phyloP scores from a whole-genome alignment of 2,113 vertebrate species.

The Glaucomys volans region DNA sequence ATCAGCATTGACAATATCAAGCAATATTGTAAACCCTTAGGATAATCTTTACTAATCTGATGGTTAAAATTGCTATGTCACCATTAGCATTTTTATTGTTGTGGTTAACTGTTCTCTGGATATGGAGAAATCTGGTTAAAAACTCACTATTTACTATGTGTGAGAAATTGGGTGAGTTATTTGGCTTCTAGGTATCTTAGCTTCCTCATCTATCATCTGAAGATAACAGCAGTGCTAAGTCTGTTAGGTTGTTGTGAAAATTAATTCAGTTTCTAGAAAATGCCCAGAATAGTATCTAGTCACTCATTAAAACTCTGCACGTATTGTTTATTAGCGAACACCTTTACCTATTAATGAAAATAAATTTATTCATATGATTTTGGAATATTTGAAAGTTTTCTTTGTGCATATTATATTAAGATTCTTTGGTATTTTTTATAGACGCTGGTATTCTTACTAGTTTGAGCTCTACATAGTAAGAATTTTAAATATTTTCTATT shows the following conservation, averaged over 20 bases:
- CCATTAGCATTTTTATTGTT: not conserved
- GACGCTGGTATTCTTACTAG: not conserved
- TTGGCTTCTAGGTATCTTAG: not conserved
- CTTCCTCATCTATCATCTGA: not conserved
- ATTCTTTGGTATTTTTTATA: not conserved
- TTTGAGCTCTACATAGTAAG: not conserved
- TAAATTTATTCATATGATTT: not conserved
- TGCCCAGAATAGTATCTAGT: not conserved
- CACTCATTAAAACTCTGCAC: not conserved
- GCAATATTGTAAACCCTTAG: not conserved
- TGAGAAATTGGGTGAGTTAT: not conserved
- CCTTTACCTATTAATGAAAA: not conserved
- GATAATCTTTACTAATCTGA: not conserved
- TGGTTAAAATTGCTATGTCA: not conserved
- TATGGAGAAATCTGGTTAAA: not conserved
- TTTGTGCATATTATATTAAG: not conserved
- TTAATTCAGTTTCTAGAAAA: not conserved
- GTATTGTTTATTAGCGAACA: not conserved
- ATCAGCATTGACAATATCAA: not conserved
- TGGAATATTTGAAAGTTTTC: not conserved
- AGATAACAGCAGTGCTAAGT: not conserved
- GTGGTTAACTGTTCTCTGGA: not conserved
- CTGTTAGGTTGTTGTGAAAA: not conserved
- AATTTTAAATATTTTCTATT: not conserved
- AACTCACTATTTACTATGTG: not conserved